Percentiles rank a stretch among this genome's conserved stretches.
Evolutionary conservation across 2,797 vertebrate genomes (phyloP).

Genomic region (Squalus acanthias): DNA sequence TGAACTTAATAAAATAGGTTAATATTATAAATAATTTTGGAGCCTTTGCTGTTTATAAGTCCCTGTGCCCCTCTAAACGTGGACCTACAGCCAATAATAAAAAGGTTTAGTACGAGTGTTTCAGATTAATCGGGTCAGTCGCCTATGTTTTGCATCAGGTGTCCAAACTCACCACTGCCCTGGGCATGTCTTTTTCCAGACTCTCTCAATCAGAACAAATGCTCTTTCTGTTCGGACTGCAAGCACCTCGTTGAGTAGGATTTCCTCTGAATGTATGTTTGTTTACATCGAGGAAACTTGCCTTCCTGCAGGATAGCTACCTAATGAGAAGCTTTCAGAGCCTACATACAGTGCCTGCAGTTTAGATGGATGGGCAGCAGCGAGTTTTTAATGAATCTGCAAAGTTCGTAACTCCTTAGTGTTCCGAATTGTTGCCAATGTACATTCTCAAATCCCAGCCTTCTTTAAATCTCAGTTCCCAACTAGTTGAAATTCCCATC

Average conservation of each 20-base stretch:
- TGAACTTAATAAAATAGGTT: not conserved
- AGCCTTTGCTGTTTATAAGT: not conserved
- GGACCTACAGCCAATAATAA: not conserved
- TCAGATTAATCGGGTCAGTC: not conserved
- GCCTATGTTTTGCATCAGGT: not conserved
- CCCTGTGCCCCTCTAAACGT: not conserved
- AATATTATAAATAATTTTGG: not conserved
- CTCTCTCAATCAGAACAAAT: constrained; percentile 1
- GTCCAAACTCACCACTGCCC: constrained; percentile 16
- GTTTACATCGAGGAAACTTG: constrained; percentile 33
- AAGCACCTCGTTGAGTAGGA: constrained; percentile 35
- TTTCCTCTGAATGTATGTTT: constrained; percentile 36
- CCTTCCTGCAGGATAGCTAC: constrained; percentile 27
- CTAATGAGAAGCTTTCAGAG: constrained; percentile 32
- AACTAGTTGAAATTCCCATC: not conserved
- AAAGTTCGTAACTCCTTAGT: not conserved
- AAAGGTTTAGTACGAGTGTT: not conserved
- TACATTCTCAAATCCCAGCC: not conserved
- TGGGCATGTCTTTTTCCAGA: constrained; percentile 9
- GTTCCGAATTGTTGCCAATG: not conserved
- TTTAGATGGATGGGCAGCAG: constrained; percentile 9
- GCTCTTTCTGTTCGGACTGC: constrained; percentile 15
- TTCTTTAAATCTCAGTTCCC: not conserved
- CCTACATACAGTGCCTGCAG: not conserved
- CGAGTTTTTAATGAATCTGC: not conserved